Evolutionary conservation across 1,140 invertebrate species (phyloP), one percentile per base, ranked within the genome.

Genomic region (Plodia interpunctella): DNA sequence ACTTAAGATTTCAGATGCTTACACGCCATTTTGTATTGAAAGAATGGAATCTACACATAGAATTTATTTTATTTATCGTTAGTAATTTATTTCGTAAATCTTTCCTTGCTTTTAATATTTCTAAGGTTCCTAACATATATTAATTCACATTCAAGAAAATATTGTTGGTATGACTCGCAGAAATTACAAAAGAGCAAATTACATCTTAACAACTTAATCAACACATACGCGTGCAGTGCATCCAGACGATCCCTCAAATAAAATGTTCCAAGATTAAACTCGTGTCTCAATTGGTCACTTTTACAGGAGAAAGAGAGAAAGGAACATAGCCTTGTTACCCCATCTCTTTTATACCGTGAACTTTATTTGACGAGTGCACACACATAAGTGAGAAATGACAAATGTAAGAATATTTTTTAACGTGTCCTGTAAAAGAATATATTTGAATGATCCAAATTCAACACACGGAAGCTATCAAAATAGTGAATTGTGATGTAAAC

Each of bases 281-380:
- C 21, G 19, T 25, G 51, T 53, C 51, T 53, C 51, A 25, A 53
- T 53, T 53, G 51, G 19, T 4, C 21, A 53, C 51, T 53, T 53
- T 25, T 44, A 25, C 21, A 5, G 17, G 4, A 53, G 19, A 53
- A 53, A 53, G 51, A n/a, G n/a, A n/a, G 51, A 25, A 53, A 6
- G 21, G 51, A 9, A 53, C 17, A 53, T n/a, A 53, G 6, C 5
- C 19, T 25, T n/a, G 19, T 21, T n/a, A 25, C 51, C 19, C 51
- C 51, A 53, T 53, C 51, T n/a, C 51, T 44, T 44, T 44, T 44
- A 44, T 17, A 15, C 38, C 38, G 15, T 44, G 15, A 44, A 44
- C 38, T n/a, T 44, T 44, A 44, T 6, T 44, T 15, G 13, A 44
- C 15, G 38, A 15, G 3, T 15, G 15, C 13, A 44, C 38, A 17